phyloP scores from a whole-genome alignment of 2,797 vertebrate genomes.

The Sciaenops ocellatus region DNA sequence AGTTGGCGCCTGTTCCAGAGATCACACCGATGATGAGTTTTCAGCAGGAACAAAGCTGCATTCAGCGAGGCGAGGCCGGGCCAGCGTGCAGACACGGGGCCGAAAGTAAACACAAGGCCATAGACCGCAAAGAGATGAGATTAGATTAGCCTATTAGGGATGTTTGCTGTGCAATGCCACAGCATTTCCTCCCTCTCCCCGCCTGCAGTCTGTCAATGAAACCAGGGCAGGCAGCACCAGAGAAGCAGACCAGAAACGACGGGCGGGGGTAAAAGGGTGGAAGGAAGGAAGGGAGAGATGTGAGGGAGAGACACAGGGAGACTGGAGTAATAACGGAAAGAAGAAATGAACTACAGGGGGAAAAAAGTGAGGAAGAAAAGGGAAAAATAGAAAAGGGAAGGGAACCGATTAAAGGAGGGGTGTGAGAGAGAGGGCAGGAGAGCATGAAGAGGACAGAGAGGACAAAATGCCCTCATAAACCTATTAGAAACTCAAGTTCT shows the following conservation, averaged over 20 bases:
- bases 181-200: conserved; percentile 67
- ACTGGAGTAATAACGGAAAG: not conserved
- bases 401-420: conserved; percentile 28
- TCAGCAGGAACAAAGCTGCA: conserved; percentile 72
- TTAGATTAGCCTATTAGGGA: conserved; percentile 87
- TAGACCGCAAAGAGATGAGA: conserved; percentile 80
- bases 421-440: conserved; percentile 34
- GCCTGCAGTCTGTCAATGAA: conserved; percentile 66
- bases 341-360: not conserved
- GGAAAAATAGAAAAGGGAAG: conserved; percentile 17
- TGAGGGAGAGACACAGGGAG: not conserved
- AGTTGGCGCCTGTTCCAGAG: conserved; percentile 69
- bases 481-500: conserved; percentile 11
- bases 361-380: conserved; percentile 8
- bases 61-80: conserved; percentile 71
- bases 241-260: not conserved
- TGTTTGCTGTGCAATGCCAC: conserved; percentile 82
- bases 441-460: conserved; percentile 31
- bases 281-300: not conserved
- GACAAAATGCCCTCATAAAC: conserved; percentile 21
- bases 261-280: not conserved
- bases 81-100: conserved; percentile 76
- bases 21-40: conserved; percentile 72
- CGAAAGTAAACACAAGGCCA: conserved; percentile 84
- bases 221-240: conserved; percentile 40